Base-by-base conservation (phyloP, 2,888 invertebrate species). In the Pharmacophagus antenor region DNA sequence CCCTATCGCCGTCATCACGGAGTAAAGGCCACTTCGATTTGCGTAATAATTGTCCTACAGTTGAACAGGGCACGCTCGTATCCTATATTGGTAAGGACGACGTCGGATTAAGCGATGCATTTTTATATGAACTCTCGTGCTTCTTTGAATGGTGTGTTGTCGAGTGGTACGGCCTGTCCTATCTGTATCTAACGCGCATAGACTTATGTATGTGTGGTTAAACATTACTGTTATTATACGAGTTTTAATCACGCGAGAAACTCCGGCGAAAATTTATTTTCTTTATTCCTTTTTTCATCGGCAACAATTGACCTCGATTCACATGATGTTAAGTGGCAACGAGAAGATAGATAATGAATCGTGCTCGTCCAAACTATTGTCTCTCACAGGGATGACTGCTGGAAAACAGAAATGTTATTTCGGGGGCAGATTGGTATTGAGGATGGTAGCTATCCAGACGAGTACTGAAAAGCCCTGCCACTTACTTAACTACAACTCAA, bases 1-100 rank as follows among this genome's bases (percentile, higher is more conserved):
- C 72, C 67, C 68, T 73, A 73, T 73, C 73, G 63, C 52, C 66
- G 54, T 68, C 70, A 71, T 71, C 71, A 64, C 63, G 53, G 27
- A 56, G 54, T 56, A 69, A 67, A 69, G 66, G 62, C 59, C 62
- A 64, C 67, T 67, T 64, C 63, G 59, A 62, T 61, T 62, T 63
- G 49, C 56, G 60, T 60, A 61, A 56, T 61, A 61, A 61, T 56
- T 56, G 60, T 52, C 25, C 53, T 56, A 61, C 56, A 61, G 61
- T 56, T 52, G 61, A 61, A 61, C 56, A 51, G 51, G 41, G 37
- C 21, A 27, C 41, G 51, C 56, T 54, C 44, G 50, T 46, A 56
- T 51, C 56, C 60, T 56, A 50, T 31, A 47, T 37, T 37, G 37
- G 25, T 31, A 44, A 25, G 37, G 18, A 12, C 20, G 51, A 44